Evolutionary conservation across 2,888 invertebrate genomes (phyloP).

Genomic region (Pandemis cinnamomeana): DNA sequence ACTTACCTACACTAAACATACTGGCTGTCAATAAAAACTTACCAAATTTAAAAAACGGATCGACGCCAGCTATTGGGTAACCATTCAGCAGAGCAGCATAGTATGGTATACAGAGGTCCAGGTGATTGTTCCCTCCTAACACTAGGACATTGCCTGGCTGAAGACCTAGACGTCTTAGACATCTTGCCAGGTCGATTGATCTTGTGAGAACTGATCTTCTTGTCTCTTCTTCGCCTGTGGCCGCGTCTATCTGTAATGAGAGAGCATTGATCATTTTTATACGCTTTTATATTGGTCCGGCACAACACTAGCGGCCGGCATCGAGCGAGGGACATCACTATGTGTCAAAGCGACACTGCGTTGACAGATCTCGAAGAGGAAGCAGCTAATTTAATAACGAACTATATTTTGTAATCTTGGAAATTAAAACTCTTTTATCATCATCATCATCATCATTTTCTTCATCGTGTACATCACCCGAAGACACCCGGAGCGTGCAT

Average conservation of each 20-base stretch:
- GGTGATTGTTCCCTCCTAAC: conserved; percentile 67
- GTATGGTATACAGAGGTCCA: conserved; percentile 68
- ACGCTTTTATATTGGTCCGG: too few species aligned
- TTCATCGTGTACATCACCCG: too few species aligned
- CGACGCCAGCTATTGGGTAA: conserved; percentile 63
- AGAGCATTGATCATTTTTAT: not conserved
- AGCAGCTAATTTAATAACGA: too few species aligned
- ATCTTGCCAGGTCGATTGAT: conserved; percentile 59
- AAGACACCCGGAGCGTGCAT: too few species aligned
- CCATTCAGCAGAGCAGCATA: conserved; percentile 69
- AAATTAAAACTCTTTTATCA: too few species aligned
- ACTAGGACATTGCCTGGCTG: conserved; percentile 68
- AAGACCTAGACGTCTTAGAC: conserved; percentile 58
- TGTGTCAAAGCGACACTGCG: too few species aligned
- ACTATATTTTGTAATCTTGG: too few species aligned
- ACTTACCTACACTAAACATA: too few species aligned
- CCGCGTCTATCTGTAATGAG: conserved; percentile 67
- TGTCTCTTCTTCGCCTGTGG: conserved; percentile 66
- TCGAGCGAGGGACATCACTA: too few species aligned
- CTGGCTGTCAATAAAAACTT: conserved; percentile 40
- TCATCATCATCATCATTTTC: too few species aligned
- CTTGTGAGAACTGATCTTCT: conserved; percentile 62
- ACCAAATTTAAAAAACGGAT: conserved; percentile 68
- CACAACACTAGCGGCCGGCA: too few species aligned
- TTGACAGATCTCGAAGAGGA: too few species aligned